Evolutionary conservation across 2,888 invertebrate species (phyloP).

Genomic region (Parthenolecanium corni): DNA sequence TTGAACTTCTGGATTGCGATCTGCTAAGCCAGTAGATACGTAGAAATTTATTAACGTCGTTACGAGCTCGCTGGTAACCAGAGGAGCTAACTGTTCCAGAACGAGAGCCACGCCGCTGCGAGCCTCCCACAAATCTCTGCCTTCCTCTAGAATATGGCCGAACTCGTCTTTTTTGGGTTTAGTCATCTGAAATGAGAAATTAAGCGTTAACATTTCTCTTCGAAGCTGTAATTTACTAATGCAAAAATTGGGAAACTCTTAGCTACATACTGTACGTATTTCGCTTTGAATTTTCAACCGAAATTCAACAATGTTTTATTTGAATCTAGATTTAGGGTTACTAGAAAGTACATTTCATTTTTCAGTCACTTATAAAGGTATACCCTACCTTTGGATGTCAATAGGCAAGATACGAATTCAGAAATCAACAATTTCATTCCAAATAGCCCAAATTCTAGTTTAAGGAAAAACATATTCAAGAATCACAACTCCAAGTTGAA

Average conservation of each 20-base stretch:
- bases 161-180: slow-evolving; percentile 82
- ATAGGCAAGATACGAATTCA: too few species aligned
- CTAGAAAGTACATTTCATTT: too few species aligned
- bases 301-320: too few species aligned
- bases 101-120: slow-evolving; percentile 80
- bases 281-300: background rate
- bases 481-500: too few species aligned
- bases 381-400: too few species aligned
- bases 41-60: slow-evolving; percentile 64
- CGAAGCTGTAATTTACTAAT: too few species aligned
- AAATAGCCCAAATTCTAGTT: too few species aligned
- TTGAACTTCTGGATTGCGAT: slow-evolving; percentile 60
- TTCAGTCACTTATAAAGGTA: too few species aligned
- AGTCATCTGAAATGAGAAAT: slow-evolving; percentile 40
- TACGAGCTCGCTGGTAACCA: slow-evolving; percentile 56
- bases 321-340: too few species aligned
- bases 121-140: slow-evolving; percentile 82
- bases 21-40: slow-evolving; percentile 66
- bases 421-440: too few species aligned
- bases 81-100: slow-evolving; percentile 63
- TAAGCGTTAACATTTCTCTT: background rate
- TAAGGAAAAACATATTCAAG: too few species aligned
- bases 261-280: background rate
- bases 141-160: slow-evolving; percentile 72
- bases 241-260: too few species aligned